A percentile compares a stretch with the other conserved stretches of the same genome.
Conservation (phyloP, 2,797 vertebrate genomes). For the Typhlichthys subterraneus region DNA sequence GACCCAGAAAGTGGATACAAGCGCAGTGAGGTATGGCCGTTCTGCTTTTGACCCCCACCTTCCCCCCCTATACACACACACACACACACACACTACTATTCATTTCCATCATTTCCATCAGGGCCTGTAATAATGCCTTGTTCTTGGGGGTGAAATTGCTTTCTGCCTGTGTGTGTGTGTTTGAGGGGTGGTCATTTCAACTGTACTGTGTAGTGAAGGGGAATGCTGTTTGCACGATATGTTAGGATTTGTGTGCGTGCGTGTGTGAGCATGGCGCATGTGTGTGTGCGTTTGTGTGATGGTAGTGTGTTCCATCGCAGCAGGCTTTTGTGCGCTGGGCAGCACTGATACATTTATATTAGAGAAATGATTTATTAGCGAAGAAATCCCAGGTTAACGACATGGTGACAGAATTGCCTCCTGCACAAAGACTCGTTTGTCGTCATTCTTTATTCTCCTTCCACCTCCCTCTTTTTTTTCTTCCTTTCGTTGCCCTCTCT, state of each 20-base stretch:
- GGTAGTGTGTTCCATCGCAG: conserved; percentile 19
- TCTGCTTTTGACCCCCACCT: conserved; percentile 34
- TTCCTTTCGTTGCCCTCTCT: conserved; percentile 10
- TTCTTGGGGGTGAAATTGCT: conserved; percentile 79
- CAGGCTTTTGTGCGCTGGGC: conserved; percentile 49
- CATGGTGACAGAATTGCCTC: conserved; percentile 65
- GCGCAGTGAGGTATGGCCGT: conserved; percentile 71
- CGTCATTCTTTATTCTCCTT: background rate
- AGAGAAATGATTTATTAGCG: conserved; percentile 79
- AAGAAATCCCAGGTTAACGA: conserved; percentile 55
- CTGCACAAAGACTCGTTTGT: conserved; percentile 34
- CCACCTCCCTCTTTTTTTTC: conserved; percentile 8
- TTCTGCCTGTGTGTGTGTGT: conserved; percentile 53
- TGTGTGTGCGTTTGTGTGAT: conserved; percentile 31
- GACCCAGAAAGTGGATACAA: conserved; percentile 61
- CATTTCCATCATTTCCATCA: conserved; percentile 73
- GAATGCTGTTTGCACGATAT: conserved; percentile 18
- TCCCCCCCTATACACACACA: too few species aligned
- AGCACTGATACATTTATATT: conserved; percentile 72
- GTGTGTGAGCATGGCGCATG: conserved; percentile 34
- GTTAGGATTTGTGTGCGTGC: conserved; percentile 35
- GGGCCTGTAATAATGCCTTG: conserved; percentile 71
- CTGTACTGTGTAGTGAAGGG: conserved; percentile 21
- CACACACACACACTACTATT: conserved; percentile 34
- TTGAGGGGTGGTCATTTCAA: conserved; percentile 33